phyloP scores from a whole-genome alignment of 2,113 vertebrate species.

The Felis chaus region DNA sequence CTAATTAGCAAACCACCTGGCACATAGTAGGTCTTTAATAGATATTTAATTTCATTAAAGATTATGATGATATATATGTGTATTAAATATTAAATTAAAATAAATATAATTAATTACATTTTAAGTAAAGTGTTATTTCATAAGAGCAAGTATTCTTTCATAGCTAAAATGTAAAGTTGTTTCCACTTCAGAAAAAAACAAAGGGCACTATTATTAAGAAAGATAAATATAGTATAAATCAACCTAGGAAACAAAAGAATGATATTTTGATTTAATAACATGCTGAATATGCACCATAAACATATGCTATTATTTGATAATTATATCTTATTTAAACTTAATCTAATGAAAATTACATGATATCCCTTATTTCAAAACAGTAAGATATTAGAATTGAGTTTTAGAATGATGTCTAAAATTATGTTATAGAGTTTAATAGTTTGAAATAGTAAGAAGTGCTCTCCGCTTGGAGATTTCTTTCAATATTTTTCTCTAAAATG shows the following conservation, averaged over 20 bases:
- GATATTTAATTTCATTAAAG: not conserved
- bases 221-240: not conserved
- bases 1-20: not conserved
- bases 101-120: not conserved
- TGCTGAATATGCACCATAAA: not conserved
- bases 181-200: not conserved
- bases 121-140: not conserved
- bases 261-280: not conserved
- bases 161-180: not conserved
- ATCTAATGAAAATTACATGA: not conserved
- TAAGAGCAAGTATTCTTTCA: not conserved
- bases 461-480: not conserved
- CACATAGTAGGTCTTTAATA: not conserved
- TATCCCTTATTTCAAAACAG: not conserved
- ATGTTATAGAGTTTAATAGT: not conserved
- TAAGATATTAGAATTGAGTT: not conserved
- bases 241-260: not conserved
- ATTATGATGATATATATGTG: not conserved
- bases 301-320: not conserved
- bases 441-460: not conserved
- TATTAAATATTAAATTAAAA: not conserved
- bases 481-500: not conserved
- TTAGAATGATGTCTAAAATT: not conserved
- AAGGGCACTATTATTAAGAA: not conserved
- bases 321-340: not conserved